Evolutionary conservation across 92 coral and sea anemone species (phyloP).

Genomic region (Bergia puertoricense): DNA sequence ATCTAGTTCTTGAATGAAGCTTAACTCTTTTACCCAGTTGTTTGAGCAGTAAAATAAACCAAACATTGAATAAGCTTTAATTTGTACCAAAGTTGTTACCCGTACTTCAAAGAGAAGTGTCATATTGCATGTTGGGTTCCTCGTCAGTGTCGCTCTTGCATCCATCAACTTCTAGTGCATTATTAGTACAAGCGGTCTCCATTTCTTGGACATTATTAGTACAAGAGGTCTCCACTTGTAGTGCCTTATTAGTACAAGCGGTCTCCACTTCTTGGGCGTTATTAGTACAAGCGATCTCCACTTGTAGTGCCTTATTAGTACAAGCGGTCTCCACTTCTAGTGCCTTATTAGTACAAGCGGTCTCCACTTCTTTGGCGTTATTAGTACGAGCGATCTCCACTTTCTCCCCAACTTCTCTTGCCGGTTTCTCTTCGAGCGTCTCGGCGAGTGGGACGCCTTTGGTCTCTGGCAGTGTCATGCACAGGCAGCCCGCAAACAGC

Average conservation of each 20-base stretch:
- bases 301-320: background rate
- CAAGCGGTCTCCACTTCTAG: background rate
- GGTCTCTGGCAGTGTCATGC: conserved; percentile 16
- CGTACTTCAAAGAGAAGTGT: background rate
- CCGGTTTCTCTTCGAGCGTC: background rate
- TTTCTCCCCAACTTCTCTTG: background rate
- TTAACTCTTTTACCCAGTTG: too few species aligned
- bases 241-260: too few species aligned
- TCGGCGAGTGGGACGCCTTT: conserved; percentile 8
- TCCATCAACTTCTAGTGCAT: background rate
- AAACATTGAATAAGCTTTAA: too few species aligned
- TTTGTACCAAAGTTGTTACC: too few species aligned
- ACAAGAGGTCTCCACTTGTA: background rate
- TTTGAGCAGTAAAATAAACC: too few species aligned
- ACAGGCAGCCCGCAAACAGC: background rate
- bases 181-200: background rate
- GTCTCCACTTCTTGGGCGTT: background rate
- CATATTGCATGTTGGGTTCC: background rate
- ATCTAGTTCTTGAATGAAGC: too few species aligned
- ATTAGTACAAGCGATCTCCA: background rate
- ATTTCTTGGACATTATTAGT: background rate
- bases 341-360: too few species aligned
- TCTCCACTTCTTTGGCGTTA: background rate
- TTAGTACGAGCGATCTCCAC: background rate
- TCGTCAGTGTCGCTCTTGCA: background rate